A percentile compares a stretch with the other conserved stretches of the same genome.
Conservation (phyloP, 64 coral and sea anemone species). For the Catalaphyllia jardinei region DNA sequence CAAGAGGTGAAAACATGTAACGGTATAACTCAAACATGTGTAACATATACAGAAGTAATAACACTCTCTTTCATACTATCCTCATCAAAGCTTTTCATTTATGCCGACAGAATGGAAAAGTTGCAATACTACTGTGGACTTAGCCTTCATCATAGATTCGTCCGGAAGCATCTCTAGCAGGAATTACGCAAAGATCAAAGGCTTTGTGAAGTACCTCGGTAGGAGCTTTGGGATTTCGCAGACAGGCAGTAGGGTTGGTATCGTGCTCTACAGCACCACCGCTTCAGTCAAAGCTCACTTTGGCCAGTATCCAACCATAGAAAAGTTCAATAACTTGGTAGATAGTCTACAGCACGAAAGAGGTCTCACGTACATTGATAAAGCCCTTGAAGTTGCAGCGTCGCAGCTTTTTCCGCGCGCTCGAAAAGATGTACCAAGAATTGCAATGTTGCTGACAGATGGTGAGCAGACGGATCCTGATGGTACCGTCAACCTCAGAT, state of each 20-base stretch:
- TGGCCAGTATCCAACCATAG: slow-evolving; percentile 32
- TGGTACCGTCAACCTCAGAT: background rate
- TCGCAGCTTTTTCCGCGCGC: slow-evolving; percentile 51
- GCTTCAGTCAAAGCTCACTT: slow-evolving; percentile 54
- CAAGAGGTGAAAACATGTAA: no score
- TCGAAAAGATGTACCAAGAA: slow-evolving; percentile 20
- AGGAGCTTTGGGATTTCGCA: slow-evolving; percentile 58
- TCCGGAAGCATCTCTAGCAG: slow-evolving; percentile 62
- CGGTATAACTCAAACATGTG: no score
- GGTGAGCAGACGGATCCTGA: slow-evolving; percentile 29
- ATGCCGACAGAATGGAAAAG: background rate
- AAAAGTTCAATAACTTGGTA: slow-evolving; percentile 55
- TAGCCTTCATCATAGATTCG: slow-evolving; percentile 88
- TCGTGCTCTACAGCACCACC: slow-evolving; percentile 59
- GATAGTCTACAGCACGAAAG: slow-evolving; percentile 43
- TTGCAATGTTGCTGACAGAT: slow-evolving; percentile 40
- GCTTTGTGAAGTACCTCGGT: slow-evolving; percentile 49
- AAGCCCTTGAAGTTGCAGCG: slow-evolving; percentile 62
- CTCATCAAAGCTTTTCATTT: background rate
- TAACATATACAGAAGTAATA: no score
- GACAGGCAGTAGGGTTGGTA: slow-evolving; percentile 52
- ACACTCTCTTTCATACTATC: background rate
- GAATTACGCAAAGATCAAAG: slow-evolving; percentile 67
- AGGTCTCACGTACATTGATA: slow-evolving; percentile 58
- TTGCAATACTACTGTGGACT: slow-evolving; percentile 56